Base-by-base conservation (phyloP, 2,888 invertebrate species). In the Nomada fabriciana region DNA sequence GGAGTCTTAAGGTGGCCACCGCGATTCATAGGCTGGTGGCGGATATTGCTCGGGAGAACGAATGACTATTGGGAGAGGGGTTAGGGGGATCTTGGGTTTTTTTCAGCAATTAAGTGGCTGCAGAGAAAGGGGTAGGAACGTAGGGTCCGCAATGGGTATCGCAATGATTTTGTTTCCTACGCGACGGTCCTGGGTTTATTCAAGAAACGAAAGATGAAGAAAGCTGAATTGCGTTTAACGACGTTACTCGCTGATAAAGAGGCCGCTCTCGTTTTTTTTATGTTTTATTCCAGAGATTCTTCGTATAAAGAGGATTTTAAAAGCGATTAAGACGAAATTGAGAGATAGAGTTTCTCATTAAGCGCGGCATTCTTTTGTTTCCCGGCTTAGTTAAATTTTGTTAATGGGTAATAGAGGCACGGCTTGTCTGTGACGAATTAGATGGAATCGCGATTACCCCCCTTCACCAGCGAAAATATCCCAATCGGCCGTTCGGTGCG, bases 381-480 rank as follows among this genome's bases (percentile, higher is more conserved):
- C 13, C 18, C 11, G n/a, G 13, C 7, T 29, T 23, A 15, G n/a
- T 57, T 64, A 50, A 63, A 68, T 61, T 63, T 15, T 13, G 11
- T 11, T 25, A 5, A 9, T 42, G 20, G 1, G 2, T 15, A 29
- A 18, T 20, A 53, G 20, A 13, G 2, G n/a, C 23, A 23, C 10
- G 29, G 50, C n/a, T 50, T 68, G 36, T 52, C 52, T 43, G 36
- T 55, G 57, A 50, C 55, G 53, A 70, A 73, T 67, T 64, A 55
- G 50, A 69, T 52, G 68, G 42, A 78, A 65, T 64, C 42, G 59
- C 59, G 72, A 82, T 78, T 75, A 75, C 63, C 55, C 25, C 63
- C 20, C 63, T 64, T 65, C 72, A 81, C 80, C 80, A 79, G 81
- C 78, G 84, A 83, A 88, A 89, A 90, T 90, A 80, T 83, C 76